Conservation (phyloP, 2,888 invertebrate genomes). For the Lagria hirta region DNA sequence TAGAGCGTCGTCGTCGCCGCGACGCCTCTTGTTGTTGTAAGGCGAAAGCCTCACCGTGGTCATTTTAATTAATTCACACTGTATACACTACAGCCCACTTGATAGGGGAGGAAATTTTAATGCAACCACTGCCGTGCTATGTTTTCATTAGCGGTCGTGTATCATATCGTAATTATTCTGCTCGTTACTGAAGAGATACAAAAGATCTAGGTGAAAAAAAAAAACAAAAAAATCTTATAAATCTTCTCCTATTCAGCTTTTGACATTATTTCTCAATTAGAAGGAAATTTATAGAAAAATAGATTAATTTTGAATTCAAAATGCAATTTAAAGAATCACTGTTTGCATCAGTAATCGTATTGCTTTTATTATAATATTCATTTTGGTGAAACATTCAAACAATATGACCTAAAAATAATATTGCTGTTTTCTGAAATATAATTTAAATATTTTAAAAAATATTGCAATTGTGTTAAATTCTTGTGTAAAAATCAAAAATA, state of each 20-base stretch:
- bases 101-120: conserved; percentile 3
- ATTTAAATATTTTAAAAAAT: no score
- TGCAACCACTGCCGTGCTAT: conserved; percentile 13
- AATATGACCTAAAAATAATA: no score
- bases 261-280: not conserved
- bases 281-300: not conserved
- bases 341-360: no score
- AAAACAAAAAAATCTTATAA: no score
- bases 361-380: no score
- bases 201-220: conserved; percentile 6
- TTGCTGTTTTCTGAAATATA: no score
- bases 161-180: conserved; percentile 18
- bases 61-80: conserved; percentile 23
- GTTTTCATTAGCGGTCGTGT: conserved; percentile 22
- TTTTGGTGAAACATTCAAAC: no score
- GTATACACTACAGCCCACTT: conserved; percentile 8
- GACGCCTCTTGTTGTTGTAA: conserved; percentile 4
- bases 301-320: no score
- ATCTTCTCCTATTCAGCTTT: not conserved
- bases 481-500: no score
- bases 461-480: no score
- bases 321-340: no score
- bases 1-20: conserved; percentile 6
- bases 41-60: conserved; percentile 14
- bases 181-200: conserved; percentile 40